Conservation (phyloP, 1,140 invertebrate genomes). For the Pachyrhynchus sulphureomaculatus region DNA sequence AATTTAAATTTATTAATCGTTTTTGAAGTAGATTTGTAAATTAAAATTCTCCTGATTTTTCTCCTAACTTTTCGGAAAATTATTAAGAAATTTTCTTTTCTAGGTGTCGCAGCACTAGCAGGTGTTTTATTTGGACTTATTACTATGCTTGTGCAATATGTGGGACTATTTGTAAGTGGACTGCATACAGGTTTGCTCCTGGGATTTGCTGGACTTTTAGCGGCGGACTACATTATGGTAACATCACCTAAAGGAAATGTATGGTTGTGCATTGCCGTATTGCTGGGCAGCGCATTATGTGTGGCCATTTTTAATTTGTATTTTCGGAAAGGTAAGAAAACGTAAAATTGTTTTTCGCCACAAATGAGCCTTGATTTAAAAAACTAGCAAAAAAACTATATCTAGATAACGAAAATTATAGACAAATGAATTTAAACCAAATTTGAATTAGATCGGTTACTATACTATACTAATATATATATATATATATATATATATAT, state of each 20-base stretch:
- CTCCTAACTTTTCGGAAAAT: not conserved
- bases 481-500: too few species aligned
- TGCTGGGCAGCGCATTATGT: constrained; percentile 67
- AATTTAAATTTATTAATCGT: too few species aligned
- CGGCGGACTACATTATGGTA: constrained; percentile 59
- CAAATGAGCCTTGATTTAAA: too few species aligned
- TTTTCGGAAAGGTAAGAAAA: constrained; percentile 69
- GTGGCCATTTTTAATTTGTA: constrained; percentile 73
- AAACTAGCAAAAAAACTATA: too few species aligned
- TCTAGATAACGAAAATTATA: too few species aligned
- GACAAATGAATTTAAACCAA: too few species aligned
- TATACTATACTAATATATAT: too few species aligned
- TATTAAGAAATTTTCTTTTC: not conserved
- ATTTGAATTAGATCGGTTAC: too few species aligned
- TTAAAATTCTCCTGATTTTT: too few species aligned
- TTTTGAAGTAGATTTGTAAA: too few species aligned
- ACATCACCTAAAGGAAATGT: constrained; percentile 55
- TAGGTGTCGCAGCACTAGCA: constrained; percentile 70
- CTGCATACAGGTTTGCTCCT: constrained; percentile 74
- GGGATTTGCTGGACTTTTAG: constrained; percentile 60
- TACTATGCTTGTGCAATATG: constrained; percentile 79
- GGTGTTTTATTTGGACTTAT: constrained; percentile 78
- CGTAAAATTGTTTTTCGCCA: too few species aligned
- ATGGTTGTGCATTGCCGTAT: constrained; percentile 69
- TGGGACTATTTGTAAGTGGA: constrained; percentile 81